Evolutionary conservation across 1,140 invertebrate species (phyloP).

Genomic region (Lepidotrigona ventralis): DNA sequence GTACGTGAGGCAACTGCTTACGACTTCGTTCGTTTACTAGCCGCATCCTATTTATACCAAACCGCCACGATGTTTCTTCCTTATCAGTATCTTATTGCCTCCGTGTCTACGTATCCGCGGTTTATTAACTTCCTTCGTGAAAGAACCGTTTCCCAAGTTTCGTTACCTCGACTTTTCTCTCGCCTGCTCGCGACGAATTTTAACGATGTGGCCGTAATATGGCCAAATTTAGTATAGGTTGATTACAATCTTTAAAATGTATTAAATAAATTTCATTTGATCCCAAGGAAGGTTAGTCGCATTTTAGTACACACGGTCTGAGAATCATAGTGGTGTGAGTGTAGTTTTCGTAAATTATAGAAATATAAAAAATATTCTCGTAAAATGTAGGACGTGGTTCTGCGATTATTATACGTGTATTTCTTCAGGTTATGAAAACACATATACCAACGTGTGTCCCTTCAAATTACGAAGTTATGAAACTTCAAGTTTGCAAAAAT

Average conservation of each 20-base stretch:
- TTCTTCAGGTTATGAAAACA: not conserved
- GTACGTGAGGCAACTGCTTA: conserved; percentile 75
- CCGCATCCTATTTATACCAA: conserved; percentile 66
- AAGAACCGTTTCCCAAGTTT: conserved; percentile 5
- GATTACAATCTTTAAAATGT: not conserved
- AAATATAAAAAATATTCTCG: too few species aligned
- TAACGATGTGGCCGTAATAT: not conserved
- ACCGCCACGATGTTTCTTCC: conserved; percentile 61
- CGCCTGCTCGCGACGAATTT: not conserved
- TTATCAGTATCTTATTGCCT: conserved; percentile 73
- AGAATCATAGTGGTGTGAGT: too few species aligned
- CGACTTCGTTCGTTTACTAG: conserved; percentile 63
- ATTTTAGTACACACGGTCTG: not conserved
- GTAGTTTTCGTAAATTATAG: too few species aligned
- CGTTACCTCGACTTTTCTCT: not conserved
- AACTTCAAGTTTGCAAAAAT: too few species aligned
- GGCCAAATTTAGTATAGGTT: not conserved
- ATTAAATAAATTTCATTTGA: not conserved
- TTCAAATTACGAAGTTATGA: too few species aligned
- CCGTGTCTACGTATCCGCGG: conserved; percentile 50
- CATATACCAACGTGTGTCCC: too few species aligned
- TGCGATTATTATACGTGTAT: not conserved
- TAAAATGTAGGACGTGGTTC: not conserved
- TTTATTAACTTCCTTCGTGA: conserved; percentile 68
- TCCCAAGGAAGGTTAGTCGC: not conserved